These are phyloP conservation scores for Popillia japonica DNA, from an alignment of 1,140 invertebrate species.

Conservation along the genomic window DNA sequence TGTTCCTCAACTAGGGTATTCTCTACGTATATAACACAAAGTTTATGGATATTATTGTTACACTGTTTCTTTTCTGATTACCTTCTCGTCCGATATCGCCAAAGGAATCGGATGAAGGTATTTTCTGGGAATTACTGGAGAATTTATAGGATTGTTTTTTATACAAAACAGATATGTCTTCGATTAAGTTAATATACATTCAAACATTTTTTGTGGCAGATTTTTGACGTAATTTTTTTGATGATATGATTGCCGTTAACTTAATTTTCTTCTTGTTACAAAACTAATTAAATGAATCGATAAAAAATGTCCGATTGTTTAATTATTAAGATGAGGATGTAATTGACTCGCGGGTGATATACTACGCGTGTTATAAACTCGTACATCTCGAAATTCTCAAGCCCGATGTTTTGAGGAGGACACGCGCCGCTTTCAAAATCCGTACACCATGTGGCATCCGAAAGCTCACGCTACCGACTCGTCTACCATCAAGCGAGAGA, in stretches of 20 bases:
- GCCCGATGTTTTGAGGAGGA: neutral
- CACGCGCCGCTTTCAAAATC: slow-evolving; percentile 30
- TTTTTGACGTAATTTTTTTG: neutral
- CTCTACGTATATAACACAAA: slow-evolving; percentile 3
- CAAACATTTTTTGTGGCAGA: neutral
- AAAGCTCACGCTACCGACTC: slow-evolving; percentile 14
- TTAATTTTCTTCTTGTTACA: no score
- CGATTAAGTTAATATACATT: neutral
- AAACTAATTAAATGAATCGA: no score
- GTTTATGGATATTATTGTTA: slow-evolving; percentile 17
- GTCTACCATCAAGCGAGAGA: slow-evolving; percentile 32
- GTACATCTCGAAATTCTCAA: slow-evolving; percentile 11
- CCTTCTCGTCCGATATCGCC: neutral
- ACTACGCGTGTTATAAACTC: neutral
- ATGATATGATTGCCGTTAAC: neutral
- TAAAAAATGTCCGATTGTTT: neutral
- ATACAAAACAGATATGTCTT: neutral
- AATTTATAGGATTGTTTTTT: neutral
- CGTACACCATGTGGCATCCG: slow-evolving; percentile 37
- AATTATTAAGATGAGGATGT: neutral
- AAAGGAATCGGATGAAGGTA: neutral
- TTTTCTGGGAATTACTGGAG: neutral
- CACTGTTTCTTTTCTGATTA: neutral
- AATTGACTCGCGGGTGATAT: slow-evolving; percentile 1
- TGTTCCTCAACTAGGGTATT: slow-evolving; percentile 21